Percentiles rank a stretch among this genome's conserved stretches.
These are phyloP conservation scores for Cladopsammia gracilis DNA, from an alignment of 64 coral and sea anemone species.

Conservation along the genomic window DNA sequence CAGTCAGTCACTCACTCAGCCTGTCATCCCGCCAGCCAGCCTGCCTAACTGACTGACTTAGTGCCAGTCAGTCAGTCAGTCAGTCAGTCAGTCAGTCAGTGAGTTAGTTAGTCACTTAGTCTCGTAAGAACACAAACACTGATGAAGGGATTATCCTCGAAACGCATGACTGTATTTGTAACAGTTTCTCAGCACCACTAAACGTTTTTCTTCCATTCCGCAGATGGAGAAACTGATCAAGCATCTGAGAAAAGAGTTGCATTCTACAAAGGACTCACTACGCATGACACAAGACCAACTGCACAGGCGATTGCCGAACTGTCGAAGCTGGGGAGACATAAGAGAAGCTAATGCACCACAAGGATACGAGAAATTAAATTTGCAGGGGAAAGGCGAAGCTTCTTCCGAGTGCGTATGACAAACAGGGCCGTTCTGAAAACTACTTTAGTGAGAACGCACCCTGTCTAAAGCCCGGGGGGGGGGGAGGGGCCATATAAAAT, in stretches of 20 bases:
- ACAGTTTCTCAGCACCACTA: background rate
- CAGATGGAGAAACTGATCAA: conserved; percentile 60
- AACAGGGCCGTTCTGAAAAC: background rate
- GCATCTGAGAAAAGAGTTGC: conserved; percentile 47
- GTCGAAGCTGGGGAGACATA: background rate
- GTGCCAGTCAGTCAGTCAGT: background rate
- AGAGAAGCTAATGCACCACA: background rate
- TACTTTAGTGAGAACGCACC: too few species aligned
- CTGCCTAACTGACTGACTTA: background rate
- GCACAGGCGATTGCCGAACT: background rate
- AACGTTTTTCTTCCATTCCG: background rate
- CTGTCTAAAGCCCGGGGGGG: too few species aligned
- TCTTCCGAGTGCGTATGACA: background rate
- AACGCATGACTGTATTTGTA: background rate
- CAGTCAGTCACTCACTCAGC: background rate
- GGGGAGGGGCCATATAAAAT: too few species aligned
- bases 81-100: conserved; percentile 8
- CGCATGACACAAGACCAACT: conserved; percentile 63
- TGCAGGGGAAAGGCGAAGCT: background rate
- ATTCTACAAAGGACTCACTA: conserved; percentile 50
- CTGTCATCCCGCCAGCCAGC: background rate
- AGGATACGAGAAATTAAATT: background rate
- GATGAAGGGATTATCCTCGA: too few species aligned
- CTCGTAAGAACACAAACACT: background rate
- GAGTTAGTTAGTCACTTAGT: background rate